Base-by-base conservation (phyloP, 2,797 vertebrate species). In the Pteropus rufus region DNA sequence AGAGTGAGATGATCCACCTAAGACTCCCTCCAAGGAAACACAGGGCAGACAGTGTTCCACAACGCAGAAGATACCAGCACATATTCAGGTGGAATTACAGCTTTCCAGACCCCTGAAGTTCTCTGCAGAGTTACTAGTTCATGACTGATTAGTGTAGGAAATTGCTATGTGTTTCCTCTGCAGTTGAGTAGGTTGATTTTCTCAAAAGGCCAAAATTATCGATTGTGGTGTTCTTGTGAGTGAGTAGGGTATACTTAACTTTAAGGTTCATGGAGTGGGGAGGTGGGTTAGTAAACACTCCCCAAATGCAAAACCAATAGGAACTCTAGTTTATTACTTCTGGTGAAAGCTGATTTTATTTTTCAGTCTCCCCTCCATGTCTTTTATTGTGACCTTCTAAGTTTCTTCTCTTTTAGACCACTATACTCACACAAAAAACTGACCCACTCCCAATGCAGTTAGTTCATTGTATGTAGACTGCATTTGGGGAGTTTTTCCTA, bases 81-180 rank as follows among this genome's bases (percentile, higher is more conserved):
- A 21, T 29, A 29, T 44, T 1, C 3, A 16, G 12, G 31, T 12
- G 29, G 7, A 39, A 36, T 19, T 34, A 16, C 31, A 62, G 14
- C 5, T 65, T 39, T n/a, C 36, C 34, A 54, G 24, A 62, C 14
- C 29, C 2, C 1, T 39, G 1, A 34, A 19, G 15, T 31, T 56
- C 29, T 88, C 72, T n/a, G 23, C 60, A 82, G 62, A 80, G 56
- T 64, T 31, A 58, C 0, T 65, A 34, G 62, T 83, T 95, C 92
- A 77, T 24, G 2, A 24, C 12, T 77, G 44, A 77, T 95, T 67
- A 24, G 1, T 73, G 4, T 21, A 93, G 52, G 34, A 92, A 85
- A 77, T 73, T n/a, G 8, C 56, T 76, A 3, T 44, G 0, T 70
- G 24, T 58, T 91, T 94, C 24, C 41, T 94, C 34, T 82, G 12